Evolutionary conservation across 2,888 invertebrate genomes (phyloP).

Genomic region (Podotricha telesiphe): DNA sequence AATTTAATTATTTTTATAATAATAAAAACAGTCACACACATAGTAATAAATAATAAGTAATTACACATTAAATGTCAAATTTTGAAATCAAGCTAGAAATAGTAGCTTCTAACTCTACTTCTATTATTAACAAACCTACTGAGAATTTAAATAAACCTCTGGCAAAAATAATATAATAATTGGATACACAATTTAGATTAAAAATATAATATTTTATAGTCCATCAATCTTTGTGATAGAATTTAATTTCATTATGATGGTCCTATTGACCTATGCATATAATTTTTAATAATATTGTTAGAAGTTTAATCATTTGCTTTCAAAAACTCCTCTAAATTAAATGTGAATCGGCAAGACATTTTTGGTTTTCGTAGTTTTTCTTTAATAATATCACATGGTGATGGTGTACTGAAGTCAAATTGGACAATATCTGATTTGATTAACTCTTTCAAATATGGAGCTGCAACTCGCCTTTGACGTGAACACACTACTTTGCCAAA

Average conservation of each 20-base stretch:
- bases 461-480: constrained; percentile 59
- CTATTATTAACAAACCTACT: neutral
- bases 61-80: neutral
- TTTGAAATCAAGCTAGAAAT: neutral
- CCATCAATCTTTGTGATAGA: neutral
- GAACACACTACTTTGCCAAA: constrained; percentile 69
- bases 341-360: constrained; percentile 42
- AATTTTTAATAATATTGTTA: neutral
- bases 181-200: neutral
- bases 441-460: constrained; percentile 60
- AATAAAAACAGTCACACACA: no score
- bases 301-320: neutral
- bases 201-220: neutral
- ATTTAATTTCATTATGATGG: neutral
- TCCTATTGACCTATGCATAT: neutral
- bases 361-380: constrained; percentile 57
- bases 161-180: neutral
- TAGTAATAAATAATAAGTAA: neutral
- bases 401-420: constrained; percentile 68
- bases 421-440: constrained; percentile 51
- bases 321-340: constrained; percentile 27
- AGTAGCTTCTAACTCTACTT: neutral
- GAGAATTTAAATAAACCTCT: neutral
- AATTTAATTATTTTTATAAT: no score
- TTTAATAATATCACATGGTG: constrained; percentile 68